Evolutionary conservation across 2,113 vertebrate genomes (phyloP).

Genomic region (Oreocharis arfaki): DNA sequence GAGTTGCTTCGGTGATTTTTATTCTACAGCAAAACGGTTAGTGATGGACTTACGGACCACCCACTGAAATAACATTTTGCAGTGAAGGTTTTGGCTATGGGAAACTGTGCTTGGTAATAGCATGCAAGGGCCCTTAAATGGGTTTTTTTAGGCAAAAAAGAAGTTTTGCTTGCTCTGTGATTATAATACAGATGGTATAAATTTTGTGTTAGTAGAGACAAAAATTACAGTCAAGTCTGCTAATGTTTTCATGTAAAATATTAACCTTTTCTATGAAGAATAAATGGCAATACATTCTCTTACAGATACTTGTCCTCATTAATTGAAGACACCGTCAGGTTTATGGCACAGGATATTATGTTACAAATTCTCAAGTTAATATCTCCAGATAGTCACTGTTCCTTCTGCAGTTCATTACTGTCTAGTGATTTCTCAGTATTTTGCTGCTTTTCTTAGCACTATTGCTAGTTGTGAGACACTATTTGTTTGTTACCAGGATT

Average conservation of each 20-base stretch:
- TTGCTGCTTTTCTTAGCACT: neutral
- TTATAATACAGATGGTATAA: neutral
- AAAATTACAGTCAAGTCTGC: neutral
- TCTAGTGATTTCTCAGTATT: neutral
- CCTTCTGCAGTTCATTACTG: neutral
- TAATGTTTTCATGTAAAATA: neutral
- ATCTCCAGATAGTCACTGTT: neutral
- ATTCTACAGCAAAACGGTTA: neutral
- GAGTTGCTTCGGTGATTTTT: neutral
- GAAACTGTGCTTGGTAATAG: neutral
- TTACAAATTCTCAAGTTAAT: neutral
- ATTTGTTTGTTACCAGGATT: neutral
- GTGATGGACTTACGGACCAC: neutral
- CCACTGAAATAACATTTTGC: neutral
- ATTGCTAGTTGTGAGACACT: neutral
- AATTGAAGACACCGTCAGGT: neutral
- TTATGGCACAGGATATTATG: neutral
- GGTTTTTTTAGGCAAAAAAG: neutral
- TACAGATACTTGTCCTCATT: neutral
- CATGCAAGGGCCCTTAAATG: neutral
- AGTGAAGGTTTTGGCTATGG: neutral
- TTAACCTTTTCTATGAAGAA: neutral
- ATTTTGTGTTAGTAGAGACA: neutral
- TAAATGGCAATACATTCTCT: neutral
- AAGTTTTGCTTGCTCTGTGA: neutral